These are phyloP conservation scores for Alsophila aescularia DNA, from an alignment of 2,888 invertebrate species.

Conservation along the genomic window DNA sequence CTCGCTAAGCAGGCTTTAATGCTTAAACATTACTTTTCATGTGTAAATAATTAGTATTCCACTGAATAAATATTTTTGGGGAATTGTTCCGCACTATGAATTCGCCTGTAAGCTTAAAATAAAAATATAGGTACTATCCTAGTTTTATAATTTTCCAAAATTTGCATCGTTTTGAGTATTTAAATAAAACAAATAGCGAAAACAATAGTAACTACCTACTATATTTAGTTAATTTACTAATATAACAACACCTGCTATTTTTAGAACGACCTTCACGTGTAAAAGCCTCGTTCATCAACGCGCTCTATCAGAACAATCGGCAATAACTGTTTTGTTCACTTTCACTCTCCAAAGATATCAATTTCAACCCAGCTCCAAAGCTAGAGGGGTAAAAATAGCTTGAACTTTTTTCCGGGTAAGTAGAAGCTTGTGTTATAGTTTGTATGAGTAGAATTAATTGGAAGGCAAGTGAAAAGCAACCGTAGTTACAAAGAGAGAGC, in stretches of 20 bases:
- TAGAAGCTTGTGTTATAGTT: constrained; percentile 13
- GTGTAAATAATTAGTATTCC: too few species aligned
- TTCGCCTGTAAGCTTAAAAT: too few species aligned
- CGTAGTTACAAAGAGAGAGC: constrained; percentile 45
- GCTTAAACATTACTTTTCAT: too few species aligned
- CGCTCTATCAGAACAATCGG: constrained; percentile 26
- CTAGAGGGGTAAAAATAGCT: constrained; percentile 12
- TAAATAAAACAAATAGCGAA: too few species aligned
- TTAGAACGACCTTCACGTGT: constrained; percentile 31
- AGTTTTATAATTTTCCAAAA: too few species aligned
- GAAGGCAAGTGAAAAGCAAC: constrained; percentile 41
- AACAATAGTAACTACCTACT: too few species aligned
- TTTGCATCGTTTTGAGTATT: too few species aligned
- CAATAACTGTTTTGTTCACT: constrained; percentile 20
- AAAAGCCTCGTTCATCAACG: constrained; percentile 38
- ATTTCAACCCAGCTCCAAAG: constrained; percentile 5
- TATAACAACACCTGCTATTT: constrained; percentile 25
- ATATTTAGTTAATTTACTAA: too few species aligned
- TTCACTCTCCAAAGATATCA: constrained; percentile 21
- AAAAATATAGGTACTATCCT: too few species aligned
- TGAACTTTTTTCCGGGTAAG: background rate
- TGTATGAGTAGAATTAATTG: constrained; percentile 30
- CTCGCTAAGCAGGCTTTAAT: too few species aligned
- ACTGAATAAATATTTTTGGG: too few species aligned
- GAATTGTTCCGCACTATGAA: too few species aligned